Conservation (phyloP, 2,113 vertebrate species). For the Hiodon alosoides region DNA sequence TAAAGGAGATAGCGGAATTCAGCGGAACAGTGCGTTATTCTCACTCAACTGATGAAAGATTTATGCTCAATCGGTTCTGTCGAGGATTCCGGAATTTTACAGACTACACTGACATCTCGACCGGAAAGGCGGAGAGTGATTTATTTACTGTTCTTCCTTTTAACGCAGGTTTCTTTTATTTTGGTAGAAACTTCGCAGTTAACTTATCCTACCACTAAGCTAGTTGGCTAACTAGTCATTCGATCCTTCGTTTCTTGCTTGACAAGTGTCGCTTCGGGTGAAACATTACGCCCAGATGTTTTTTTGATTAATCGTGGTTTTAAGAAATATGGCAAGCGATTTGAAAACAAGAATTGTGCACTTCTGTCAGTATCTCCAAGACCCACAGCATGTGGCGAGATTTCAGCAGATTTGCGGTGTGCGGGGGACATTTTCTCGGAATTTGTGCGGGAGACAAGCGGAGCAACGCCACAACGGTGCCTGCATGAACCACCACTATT, state of each 20-base stretch:
- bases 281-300: not conserved
- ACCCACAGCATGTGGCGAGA: conserved; percentile 79
- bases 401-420: conserved; percentile 87
- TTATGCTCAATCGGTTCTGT: not conserved
- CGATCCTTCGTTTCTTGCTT: not conserved
- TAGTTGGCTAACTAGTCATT: not conserved
- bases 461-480: conserved; percentile 45
- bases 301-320: conserved; percentile 1
- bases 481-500: conserved; percentile 3
- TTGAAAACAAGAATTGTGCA: conserved; percentile 20
- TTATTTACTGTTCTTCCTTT: not conserved
- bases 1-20: conserved; percentile 20
- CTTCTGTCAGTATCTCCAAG: conserved; percentile 63
- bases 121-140: not conserved
- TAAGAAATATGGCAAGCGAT: conserved; percentile 44
- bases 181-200: not conserved
- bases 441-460: conserved; percentile 20
- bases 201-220: not conserved
- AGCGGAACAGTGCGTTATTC: not conserved
- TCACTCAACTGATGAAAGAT: not conserved
- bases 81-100: not conserved
- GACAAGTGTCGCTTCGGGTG: not conserved
- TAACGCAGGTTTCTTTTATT: not conserved
- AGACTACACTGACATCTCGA: not conserved
- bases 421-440: conserved; percentile 44